Percentiles rank a stretch among this genome's conserved stretches.
Evolutionary conservation across 2,797 vertebrate species (phyloP).

Genomic region (Onychomys arenicola): DNA sequence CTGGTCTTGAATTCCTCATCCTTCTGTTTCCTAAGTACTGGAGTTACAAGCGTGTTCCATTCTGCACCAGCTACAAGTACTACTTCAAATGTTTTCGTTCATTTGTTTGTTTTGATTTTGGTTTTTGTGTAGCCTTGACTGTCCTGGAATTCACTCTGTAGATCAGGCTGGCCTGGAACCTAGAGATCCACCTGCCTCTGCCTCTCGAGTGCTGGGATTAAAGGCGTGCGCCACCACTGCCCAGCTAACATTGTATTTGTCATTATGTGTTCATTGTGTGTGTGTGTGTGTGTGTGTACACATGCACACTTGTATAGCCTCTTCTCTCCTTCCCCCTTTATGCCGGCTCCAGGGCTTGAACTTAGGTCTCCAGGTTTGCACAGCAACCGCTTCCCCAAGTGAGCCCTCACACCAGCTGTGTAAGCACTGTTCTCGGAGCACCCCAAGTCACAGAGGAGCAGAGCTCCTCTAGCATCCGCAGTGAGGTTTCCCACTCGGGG

Average conservation of each 20-base stretch:
- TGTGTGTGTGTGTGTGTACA: rapidly evolving
- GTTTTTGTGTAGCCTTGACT: not conserved
- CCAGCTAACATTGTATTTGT: not conserved
- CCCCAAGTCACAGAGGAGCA: not conserved
- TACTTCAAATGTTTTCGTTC: not conserved
- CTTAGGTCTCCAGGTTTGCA: too few relatives aligned
- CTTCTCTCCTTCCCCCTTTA: not conserved
- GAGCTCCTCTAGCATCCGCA: not conserved
- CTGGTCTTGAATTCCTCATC: not conserved
- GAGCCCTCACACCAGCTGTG: not conserved
- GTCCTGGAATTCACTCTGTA: not conserved
- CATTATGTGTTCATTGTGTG: not conserved
- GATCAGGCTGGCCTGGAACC: not conserved
- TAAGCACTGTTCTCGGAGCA: not conserved
- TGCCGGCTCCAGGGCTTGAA: not conserved
- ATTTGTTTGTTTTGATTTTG: not conserved
- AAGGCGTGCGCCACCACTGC: not conserved
- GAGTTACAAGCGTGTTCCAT: not conserved
- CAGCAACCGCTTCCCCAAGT: not conserved
- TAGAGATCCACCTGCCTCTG: not conserved
- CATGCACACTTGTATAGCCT: not conserved
- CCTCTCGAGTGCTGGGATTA: not conserved
- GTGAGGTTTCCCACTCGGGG: not conserved
- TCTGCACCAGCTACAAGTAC: not conserved
- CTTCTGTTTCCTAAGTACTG: not conserved